Percentiles rank a stretch among this genome's conserved stretches.
phyloP scores from a whole-genome alignment of 2,888 invertebrate genomes.

The Ochropacha duplaris region DNA sequence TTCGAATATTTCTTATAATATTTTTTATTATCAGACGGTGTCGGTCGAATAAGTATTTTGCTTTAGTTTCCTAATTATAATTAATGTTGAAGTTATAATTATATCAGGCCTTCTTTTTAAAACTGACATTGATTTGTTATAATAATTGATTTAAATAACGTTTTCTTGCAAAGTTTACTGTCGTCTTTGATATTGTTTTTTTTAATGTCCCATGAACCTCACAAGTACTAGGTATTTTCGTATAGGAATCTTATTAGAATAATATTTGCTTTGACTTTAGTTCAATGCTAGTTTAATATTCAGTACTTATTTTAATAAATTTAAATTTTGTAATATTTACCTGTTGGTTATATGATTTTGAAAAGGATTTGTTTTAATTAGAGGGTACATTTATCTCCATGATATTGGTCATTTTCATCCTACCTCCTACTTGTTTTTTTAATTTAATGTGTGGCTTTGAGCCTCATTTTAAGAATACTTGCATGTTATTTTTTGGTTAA shows the following conservation, averaged over 20 bases:
- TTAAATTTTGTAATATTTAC: not conserved
- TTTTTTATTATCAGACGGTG: conserved; percentile 46
- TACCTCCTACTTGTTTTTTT: not conserved
- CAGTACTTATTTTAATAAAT: not conserved
- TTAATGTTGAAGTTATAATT: not conserved
- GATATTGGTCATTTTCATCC: too few species aligned
- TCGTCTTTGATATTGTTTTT: not conserved
- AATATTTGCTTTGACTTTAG: not conserved
- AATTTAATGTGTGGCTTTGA: not conserved
- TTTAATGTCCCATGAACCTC: not conserved
- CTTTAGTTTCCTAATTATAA: not conserved
- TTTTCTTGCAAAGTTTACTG: not conserved
- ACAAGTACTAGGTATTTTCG: conserved; percentile 10
- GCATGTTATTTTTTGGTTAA: too few species aligned
- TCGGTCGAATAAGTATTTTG: conserved; percentile 21
- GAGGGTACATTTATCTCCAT: not conserved
- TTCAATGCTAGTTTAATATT: not conserved
- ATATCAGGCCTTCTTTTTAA: not conserved
- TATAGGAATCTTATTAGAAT: conserved; percentile 46
- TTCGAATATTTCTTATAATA: conserved; percentile 46
- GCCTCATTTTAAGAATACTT: too few species aligned
- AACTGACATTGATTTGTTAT: conserved; percentile 11
- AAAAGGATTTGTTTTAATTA: not conserved
- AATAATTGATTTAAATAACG: conserved; percentile 13
- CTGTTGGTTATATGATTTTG: too few species aligned